Evolutionary conservation across 2,113 vertebrate species (phyloP).

Genomic region (Syrmaticus mikado): DNA sequence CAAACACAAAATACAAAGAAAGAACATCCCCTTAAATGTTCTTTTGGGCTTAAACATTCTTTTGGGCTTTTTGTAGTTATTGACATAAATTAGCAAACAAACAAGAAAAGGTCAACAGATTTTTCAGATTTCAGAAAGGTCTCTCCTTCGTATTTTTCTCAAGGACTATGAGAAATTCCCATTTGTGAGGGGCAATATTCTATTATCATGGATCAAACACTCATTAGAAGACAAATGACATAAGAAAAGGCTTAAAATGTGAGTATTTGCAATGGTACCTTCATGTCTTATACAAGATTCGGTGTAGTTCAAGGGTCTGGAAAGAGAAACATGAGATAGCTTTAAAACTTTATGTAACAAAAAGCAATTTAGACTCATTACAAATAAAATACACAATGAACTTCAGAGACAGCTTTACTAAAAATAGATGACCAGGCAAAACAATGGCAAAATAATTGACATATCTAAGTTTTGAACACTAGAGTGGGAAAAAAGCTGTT

Average conservation of each 20-base stretch:
- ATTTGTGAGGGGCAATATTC: neutral
- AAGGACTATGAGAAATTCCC: neutral
- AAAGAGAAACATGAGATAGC: neutral
- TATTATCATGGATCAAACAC: neutral
- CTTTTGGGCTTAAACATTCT: neutral
- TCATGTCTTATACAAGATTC: neutral
- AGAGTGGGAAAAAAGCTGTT: neutral
- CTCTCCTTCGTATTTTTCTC: neutral
- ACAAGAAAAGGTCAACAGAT: neutral
- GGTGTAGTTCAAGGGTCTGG: neutral
- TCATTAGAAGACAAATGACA: neutral
- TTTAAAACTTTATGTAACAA: neutral
- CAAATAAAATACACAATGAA: neutral
- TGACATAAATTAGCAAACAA: neutral
- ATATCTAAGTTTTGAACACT: neutral
- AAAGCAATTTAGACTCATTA: neutral
- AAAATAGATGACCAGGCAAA: neutral
- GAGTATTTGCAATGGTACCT: neutral
- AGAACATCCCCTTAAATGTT: neutral
- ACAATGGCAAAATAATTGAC: neutral
- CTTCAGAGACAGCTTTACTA: neutral
- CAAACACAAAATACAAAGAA: neutral
- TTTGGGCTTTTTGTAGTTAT: neutral
- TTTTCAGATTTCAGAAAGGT: neutral
- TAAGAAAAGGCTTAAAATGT: neutral